A percentile compares a stretch with the other conserved stretches of the same genome.
Evolutionary conservation across 2,113 vertebrate genomes (phyloP).

Genomic region (Oncorhynchus mykiss): DNA sequence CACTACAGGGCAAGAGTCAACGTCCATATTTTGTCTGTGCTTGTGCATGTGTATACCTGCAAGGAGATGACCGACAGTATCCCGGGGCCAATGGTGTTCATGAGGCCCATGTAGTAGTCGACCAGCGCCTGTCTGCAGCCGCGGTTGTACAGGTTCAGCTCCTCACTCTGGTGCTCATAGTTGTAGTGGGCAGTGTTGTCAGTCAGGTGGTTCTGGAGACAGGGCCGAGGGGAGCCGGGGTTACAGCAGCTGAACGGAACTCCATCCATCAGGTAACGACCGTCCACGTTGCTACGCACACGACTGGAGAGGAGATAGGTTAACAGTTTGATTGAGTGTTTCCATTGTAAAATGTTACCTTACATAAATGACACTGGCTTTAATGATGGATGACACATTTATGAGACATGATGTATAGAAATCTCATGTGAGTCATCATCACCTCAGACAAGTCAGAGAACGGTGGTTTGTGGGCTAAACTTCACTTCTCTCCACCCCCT

Average conservation of each 20-base stretch:
- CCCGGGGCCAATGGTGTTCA: constrained; percentile 76
- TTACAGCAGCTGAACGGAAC: constrained; percentile 85
- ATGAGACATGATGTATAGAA: neutral
- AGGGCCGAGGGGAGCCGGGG: constrained; percentile 77
- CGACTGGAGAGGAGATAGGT: constrained; percentile 59
- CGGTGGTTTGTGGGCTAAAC: neutral
- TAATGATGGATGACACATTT: neutral
- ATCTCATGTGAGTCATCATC: neutral
- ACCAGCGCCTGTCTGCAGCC: constrained; percentile 79
- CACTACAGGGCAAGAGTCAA: neutral
- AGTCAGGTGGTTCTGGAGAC: constrained; percentile 74
- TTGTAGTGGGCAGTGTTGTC: constrained; percentile 79
- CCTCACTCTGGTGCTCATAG: constrained; percentile 77
- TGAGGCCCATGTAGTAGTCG: constrained; percentile 76
- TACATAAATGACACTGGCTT: no score
- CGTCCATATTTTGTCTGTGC: neutral
- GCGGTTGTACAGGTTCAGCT: constrained; percentile 74
- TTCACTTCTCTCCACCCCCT: no score
- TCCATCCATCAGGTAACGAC: constrained; percentile 77
- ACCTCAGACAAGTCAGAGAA: neutral
- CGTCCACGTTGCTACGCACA: constrained; percentile 80
- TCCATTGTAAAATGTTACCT: no score
- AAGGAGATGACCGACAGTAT: constrained; percentile 74
- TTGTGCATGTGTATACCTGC: constrained; percentile 62
- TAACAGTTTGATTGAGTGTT: no score